Evolutionary conservation across 53 echinoderm and acorn worm species (phyloP), one percentile per base, ranked within the genome.

Genomic region (Zoroaster sp.): DNA sequence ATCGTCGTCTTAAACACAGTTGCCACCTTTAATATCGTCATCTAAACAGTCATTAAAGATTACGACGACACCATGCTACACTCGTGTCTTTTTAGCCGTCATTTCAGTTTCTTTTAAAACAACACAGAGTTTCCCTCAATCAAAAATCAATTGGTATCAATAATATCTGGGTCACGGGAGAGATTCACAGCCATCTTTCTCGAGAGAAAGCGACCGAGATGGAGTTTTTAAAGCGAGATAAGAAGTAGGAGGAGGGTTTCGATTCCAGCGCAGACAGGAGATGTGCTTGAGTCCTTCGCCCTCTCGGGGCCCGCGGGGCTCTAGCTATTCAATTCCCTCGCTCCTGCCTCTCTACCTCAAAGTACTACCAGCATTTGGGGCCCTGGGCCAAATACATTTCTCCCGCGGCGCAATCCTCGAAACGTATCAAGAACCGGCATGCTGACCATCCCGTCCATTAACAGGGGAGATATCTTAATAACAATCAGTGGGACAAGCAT

Each of bases 401-500:
- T 69, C 85, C 85, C 35, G 35, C 25, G 70, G 85, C 85, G 44
- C 45, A 70, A 85, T 85, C 85, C 85, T 85, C 69, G 47, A 85
- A 85, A 71, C 85, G 85, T 85, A 85, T 71, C 85, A 41, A 85
- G 71, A 51, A 85, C 85, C 51, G 36, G 85, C 40, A 1, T 69
- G 20, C 51, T 38, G 71, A 23, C 17, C 71, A 49, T 45, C 71
- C 85, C 45, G 46, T 85, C 85, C 85, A 85, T 85, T 85, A 85
- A 85, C 85, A 31, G 51, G 47, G 70, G 70, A 69, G 85, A 35
- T 40, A 42, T 40, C 36, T 51, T 49, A 39, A 51, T 59, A 37
- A 63, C 43, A 43, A 25, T 21, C 34, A 67, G 49, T 30, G 88
- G 68, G 65, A 88, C 77, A 66, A 78, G 78, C 67, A 88, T 75